A percentile compares a stretch with the other conserved stretches of the same genome.
phyloP scores from a whole-genome alignment of 2,797 vertebrate genomes.

The Vireo griseus region DNA sequence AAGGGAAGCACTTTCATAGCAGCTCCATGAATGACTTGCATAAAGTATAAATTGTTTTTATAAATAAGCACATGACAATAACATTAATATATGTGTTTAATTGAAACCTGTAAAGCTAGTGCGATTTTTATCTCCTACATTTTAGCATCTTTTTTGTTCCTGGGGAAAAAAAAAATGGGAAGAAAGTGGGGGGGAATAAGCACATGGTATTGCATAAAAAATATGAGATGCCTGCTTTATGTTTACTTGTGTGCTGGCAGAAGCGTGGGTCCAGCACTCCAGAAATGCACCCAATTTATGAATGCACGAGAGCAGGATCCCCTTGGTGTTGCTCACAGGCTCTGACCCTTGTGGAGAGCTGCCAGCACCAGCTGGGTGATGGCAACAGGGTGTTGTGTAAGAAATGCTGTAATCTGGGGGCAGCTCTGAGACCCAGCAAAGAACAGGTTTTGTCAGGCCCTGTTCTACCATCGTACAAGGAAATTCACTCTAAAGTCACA shows the following conservation, averaged over 20 bases:
- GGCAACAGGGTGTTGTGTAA: fast-evolving
- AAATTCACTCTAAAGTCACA: background rate
- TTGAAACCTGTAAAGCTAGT: slow-evolving; percentile 40
- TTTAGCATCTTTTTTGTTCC: slow-evolving; percentile 8
- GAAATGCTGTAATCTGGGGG: background rate
- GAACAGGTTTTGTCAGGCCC: background rate
- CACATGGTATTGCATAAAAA: background rate
- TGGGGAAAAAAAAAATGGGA: background rate
- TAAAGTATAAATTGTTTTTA: slow-evolving; percentile 53
- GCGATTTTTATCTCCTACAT: background rate
- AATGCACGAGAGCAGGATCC: background rate
- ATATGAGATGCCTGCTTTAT: background rate
- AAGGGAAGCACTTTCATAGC: slow-evolving; percentile 26
- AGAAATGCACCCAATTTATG: background rate
- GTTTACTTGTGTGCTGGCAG: background rate
- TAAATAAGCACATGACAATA: slow-evolving; percentile 20
- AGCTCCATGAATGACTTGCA: background rate
- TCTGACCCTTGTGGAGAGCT: background rate
- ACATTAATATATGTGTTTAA: slow-evolving; percentile 54
- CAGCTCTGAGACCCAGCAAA: background rate
- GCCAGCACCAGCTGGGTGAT: background rate
- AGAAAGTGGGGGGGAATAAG: background rate
- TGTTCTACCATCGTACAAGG: background rate
- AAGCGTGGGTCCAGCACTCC: background rate
- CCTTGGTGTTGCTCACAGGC: fast-evolving